Conservation (phyloP, 2,797 vertebrate species). For the Gallinago nigripennis region DNA sequence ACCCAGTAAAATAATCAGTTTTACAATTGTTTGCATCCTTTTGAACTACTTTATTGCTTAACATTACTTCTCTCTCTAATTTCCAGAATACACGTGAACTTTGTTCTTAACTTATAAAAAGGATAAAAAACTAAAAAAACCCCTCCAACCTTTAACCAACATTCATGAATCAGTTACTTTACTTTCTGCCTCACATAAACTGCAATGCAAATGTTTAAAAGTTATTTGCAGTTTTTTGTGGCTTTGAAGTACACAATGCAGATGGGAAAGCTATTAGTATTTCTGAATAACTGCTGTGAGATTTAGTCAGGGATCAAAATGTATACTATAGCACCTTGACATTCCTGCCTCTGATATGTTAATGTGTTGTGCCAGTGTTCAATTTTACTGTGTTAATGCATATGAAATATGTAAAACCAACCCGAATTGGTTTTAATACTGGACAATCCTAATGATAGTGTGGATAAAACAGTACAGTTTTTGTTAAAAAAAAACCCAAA, state of each 20-base stretch:
- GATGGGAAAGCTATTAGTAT: neutral
- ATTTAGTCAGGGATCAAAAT: neutral
- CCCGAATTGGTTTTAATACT: neutral
- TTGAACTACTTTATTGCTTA: neutral
- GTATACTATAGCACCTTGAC: neutral
- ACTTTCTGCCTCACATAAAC: neutral
- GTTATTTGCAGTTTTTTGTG: neutral
- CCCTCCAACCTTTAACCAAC: neutral
- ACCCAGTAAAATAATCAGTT: neutral
- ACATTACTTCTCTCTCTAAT: neutral
- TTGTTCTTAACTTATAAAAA: neutral
- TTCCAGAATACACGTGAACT: neutral
- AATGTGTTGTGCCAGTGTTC: neutral
- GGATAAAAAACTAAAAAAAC: neutral
- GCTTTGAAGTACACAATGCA: neutral
- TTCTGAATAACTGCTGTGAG: neutral
- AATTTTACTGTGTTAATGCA: neutral
- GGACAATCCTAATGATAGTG: neutral
- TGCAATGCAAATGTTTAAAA: neutral
- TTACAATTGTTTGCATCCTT: neutral
- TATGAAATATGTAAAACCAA: neutral
- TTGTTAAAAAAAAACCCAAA: neutral
- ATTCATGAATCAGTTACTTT: conserved; percentile 6
- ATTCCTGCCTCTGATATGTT: neutral
- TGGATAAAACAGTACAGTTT: neutral